Evolutionary conservation across 2,113 vertebrate genomes (phyloP), one percentile per base, ranked within the genome.

Genomic region (Spheniscus mendiculus): DNA sequence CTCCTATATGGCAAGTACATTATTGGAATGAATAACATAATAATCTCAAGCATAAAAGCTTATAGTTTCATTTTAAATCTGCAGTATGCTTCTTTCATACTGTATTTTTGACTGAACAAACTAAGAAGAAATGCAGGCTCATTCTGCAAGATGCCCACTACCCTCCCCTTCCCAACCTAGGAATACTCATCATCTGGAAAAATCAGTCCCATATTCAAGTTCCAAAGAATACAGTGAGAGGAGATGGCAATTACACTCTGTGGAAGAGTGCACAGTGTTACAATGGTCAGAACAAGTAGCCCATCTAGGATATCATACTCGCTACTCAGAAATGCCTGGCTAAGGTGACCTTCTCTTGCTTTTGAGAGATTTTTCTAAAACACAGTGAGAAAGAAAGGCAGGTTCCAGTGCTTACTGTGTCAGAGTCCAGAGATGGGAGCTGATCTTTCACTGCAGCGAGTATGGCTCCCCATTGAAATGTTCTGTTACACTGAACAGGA

Each of bases 351-450:
- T 58, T 32, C 50, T 72, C 45, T 36, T 59, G 45, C 56, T 77
- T 63, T 58, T 55, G 19, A 83, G 61, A 87, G 38, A 2, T 76
- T 87, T 83, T 56, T 25, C n/a, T 30, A 30, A 30, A 44, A 61
- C 15, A 10, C 22, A 52, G 47, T 27, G 38, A 77, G 62, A 36
- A 74, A 88, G 52, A 69, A 65, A 65, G 14, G 53, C 38, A 52
- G 19, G 42, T 40, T 47, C 52, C 79, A 78, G 12, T 15, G 59
- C 98, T 98, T 97, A 98, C 98, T 87, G 36, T 93, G 80, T 99
- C 98, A 0, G 98, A 98, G 71, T 99, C 98, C 52, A 99, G 95
- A 29, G 98, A 98, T 0, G 99, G 99, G 44, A 99, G 96, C 34
- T 98, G 97, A 23, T 98, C 97, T 88, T 96, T 98, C 70, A 98